Percentiles rank a stretch among this genome's conserved stretches.
phyloP scores from a whole-genome alignment of 2,888 invertebrate species.

The Lithophane semibrunnea region DNA sequence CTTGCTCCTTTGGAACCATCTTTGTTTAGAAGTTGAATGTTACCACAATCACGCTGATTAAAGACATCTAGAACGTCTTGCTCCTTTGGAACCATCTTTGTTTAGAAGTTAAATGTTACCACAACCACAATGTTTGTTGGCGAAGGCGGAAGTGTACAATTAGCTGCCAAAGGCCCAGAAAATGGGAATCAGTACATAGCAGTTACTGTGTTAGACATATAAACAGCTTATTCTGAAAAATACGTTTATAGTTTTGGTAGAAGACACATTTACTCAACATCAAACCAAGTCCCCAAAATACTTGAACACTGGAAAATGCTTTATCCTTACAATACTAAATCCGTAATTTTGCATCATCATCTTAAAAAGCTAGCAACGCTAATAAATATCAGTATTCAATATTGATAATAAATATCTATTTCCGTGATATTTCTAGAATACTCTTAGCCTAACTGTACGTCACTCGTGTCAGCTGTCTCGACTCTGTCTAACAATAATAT shows the following conservation, averaged over 20 bases:
- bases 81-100: slow-evolving; percentile 1
- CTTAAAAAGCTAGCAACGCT: not conserved
- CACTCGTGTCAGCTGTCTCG: not conserved
- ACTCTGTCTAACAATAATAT: not conserved
- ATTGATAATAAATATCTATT: too few relatives aligned
- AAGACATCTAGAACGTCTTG: not conserved
- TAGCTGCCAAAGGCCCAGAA: not conserved
- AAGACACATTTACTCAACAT: not conserved
- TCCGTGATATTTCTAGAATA: slow-evolving; percentile 8
- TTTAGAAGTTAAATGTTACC: not conserved
- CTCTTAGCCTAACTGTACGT: not conserved
- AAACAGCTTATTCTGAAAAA: not conserved
- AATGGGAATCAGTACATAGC: not conserved
- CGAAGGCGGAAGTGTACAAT: not conserved
- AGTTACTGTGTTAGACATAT: not conserved
- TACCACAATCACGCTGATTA: slow-evolving; percentile 16
- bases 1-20: not conserved
- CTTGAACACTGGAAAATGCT: not conserved
- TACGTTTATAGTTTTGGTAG: not conserved
- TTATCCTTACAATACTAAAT: not conserved
- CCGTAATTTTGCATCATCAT: not conserved
- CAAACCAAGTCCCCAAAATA: not conserved
- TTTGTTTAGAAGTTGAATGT: slow-evolving; percentile 3
- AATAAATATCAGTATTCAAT: slow-evolving; percentile 3
- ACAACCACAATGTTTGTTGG: not conserved